These are phyloP conservation scores for Ictalurus punctatus DNA, from an alignment of 2,113 vertebrate species.

Conservation along the genomic window DNA sequence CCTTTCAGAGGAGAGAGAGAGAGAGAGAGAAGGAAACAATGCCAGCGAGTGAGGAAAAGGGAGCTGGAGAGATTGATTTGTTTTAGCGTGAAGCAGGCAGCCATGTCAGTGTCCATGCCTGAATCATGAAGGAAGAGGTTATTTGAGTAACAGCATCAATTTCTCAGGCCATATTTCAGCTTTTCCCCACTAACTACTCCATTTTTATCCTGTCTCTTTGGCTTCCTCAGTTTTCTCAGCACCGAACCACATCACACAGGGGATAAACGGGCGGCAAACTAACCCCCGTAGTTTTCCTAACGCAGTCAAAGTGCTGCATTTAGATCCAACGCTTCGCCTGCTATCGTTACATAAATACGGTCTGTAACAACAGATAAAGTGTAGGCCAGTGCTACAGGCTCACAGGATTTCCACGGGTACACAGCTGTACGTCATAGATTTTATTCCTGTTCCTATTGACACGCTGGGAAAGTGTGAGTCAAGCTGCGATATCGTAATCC, in stretches of 20 bases:
- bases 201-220: conserved; percentile 1
- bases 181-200: not conserved
- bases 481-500: conserved; percentile 20
- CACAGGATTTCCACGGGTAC: conserved; percentile 55
- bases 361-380: conserved; percentile 69
- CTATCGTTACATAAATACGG: conserved; percentile 77
- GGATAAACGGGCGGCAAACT: not conserved
- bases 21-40: conserved; percentile 10
- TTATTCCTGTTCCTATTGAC: conserved; percentile 27
- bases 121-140: conserved; percentile 19
- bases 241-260: conserved; percentile 4
- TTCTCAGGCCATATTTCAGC: not conserved
- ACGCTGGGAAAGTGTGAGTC: conserved; percentile 45
- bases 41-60: conserved; percentile 10
- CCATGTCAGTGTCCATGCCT: not conserved
- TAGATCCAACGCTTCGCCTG: conserved; percentile 48
- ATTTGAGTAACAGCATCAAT: conserved; percentile 24
- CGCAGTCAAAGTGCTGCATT: conserved; percentile 64
- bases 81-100: conserved; percentile 10
- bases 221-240: not conserved
- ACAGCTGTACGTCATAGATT: conserved; percentile 41
- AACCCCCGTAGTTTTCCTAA: conserved; percentile 49
- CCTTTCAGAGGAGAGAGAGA: conserved; percentile 31
- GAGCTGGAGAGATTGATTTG: conserved; percentile 30
- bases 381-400: conserved; percentile 21